Percentiles rank a stretch among this genome's conserved stretches.
Conservation (phyloP, 2,888 invertebrate species). For the Amphimallon solstitiale region DNA sequence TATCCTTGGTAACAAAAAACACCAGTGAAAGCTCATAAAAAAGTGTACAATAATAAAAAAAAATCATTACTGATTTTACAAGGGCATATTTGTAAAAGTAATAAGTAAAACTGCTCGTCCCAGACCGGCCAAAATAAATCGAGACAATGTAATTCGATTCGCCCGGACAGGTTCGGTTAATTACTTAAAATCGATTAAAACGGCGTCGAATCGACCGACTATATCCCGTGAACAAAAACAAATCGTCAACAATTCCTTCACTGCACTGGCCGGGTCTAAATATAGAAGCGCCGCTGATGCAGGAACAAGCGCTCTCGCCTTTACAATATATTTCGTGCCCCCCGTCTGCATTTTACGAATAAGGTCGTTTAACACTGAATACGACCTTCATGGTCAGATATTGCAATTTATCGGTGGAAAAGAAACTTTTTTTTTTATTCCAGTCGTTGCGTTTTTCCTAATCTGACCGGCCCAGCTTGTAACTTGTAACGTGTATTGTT, state of each 20-base stretch:
- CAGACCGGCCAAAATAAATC: background rate
- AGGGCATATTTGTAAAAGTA: too few relatives aligned
- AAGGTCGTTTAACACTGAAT: constrained; percentile 34
- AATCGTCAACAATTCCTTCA: background rate
- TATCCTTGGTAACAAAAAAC: too few relatives aligned
- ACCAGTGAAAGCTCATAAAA: too few relatives aligned
- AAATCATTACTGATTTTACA: too few relatives aligned
- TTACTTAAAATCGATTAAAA: constrained; percentile 23
- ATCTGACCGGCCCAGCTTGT: background rate
- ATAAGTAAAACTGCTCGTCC: too few relatives aligned
- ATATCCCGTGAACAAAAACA: constrained; percentile 6
- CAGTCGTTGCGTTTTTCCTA: background rate
- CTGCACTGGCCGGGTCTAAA: too few relatives aligned
- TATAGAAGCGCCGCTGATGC: background rate
- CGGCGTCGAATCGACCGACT: background rate
- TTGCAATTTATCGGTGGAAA: constrained; percentile 29
- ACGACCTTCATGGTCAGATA: constrained; percentile 38
- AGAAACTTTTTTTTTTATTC: constrained; percentile 21
- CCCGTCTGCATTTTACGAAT: constrained; percentile 10
- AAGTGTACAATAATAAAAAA: too few relatives aligned
- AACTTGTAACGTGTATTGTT: constrained; percentile 3
- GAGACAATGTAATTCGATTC: background rate
- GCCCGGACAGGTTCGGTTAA: constrained; percentile 4
- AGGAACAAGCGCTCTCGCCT: background rate
- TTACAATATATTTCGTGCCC: background rate